Percentiles rank a stretch among this genome's conserved stretches.
Conservation (phyloP, 2,113 vertebrate species). For the Elephas maximus region DNA sequence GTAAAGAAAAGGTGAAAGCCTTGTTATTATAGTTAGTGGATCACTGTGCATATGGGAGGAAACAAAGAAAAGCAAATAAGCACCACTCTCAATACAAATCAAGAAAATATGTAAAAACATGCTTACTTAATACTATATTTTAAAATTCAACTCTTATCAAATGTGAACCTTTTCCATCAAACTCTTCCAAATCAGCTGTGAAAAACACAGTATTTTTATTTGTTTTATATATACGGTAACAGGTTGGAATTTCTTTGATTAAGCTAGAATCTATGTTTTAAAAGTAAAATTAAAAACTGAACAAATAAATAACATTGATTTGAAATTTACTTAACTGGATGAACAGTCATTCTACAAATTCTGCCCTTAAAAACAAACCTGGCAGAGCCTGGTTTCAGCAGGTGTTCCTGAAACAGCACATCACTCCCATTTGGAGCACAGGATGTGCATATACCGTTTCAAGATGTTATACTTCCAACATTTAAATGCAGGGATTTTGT, state of each 20-base stretch:
- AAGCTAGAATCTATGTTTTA: background rate
- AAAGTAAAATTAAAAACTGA: background rate
- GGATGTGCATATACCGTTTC: no score
- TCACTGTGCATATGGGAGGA: background rate
- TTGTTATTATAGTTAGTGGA: background rate
- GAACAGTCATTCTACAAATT: no score
- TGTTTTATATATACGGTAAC: background rate
- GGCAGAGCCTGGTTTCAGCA: no score
- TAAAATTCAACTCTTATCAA: background rate
- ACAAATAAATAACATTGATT: no score
- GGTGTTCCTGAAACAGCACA: no score
- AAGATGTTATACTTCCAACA: no score
- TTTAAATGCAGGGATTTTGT: no score
- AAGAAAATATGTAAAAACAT: background rate
- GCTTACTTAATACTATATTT: background rate
- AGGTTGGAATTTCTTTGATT: background rate
- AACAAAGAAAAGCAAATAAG: background rate
- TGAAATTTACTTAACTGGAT: no score
- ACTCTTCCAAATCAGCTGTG: background rate
- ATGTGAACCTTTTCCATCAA: background rate
- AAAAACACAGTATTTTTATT: background rate
- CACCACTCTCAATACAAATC: background rate
- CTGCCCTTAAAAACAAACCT: no score
- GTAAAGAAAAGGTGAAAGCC: background rate
- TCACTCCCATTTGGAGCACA: no score